Base-by-base conservation (phyloP, 2,797 vertebrate species). In the Leuciscus waleckii region DNA sequence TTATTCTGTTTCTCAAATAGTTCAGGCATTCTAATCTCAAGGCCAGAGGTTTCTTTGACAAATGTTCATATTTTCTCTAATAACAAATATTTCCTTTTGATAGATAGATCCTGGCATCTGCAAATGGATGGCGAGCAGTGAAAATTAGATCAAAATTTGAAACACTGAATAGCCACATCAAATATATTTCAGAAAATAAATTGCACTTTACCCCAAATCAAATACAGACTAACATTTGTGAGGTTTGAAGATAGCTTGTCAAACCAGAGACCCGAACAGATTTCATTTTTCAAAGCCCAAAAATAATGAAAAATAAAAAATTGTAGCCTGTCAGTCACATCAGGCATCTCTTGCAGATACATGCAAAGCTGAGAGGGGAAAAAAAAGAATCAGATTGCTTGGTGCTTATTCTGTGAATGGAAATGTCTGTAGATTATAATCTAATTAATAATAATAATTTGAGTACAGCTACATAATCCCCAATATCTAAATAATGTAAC, bases 1-100 rank as follows among this genome's bases (percentile, higher is more conserved):
- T 83, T 79, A 85, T 88, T 89, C 81, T 88, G 87, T 43, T 32
- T 68, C 46, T 77, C 63, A 13, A 46, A 46, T 46, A 46, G 43
- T 35, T 35, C 32, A 35, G 32, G 32, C 3, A 35, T 35, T 35
- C 32, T 35, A 35, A 35, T 35, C 32, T 35, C 32, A 35, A 35
- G 35, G 35, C 35, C 35, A 35, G 35, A 35, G 35, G 35, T 35
- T 35, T 35, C 35, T 35, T 35, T 35, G 35, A 35, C 37, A 87
- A 79, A 67, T 46, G 68, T 70, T 76, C 63, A 80, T 58, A 76
- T 80, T 85, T 68, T 29, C 56, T 65, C 35, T 56, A 49, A 80
- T 69, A 77, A 67, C 23, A 35, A 43, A 77, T 65, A 71, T 81
- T 83, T 87, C 37, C 13, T 51, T 56, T 77, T 85, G 16, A 77